phyloP scores from a whole-genome alignment of 2,888 invertebrate genomes.

The Yponomeuta malinellus region DNA sequence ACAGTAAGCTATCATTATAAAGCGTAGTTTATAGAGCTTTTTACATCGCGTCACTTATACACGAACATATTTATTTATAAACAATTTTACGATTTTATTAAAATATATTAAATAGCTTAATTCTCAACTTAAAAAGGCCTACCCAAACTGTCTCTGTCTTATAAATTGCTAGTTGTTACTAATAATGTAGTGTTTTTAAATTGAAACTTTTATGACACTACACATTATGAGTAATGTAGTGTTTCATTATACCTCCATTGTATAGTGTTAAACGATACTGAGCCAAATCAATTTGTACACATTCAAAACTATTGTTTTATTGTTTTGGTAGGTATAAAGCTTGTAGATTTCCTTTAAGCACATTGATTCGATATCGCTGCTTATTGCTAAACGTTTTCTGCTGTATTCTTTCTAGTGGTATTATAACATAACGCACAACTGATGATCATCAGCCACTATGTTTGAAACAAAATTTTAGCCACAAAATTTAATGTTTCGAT shows the following conservation, averaged over 20 bases:
- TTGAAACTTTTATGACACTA: too few species aligned
- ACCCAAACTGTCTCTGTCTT: not conserved
- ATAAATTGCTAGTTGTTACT: conserved; percentile 45
- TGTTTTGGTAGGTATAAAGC: not conserved
- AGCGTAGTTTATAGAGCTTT: conserved; percentile 28
- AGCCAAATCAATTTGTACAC: conserved; percentile 11
- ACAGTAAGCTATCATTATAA: conserved; percentile 35
- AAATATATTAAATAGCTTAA: not conserved
- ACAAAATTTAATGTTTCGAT: conserved; percentile 39
- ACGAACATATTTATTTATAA: conserved; percentile 13
- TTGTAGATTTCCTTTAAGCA: not conserved
- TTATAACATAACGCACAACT: conserved; percentile 29
- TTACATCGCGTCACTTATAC: not conserved
- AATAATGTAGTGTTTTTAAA: conserved; percentile 35
- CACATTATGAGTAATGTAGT: conserved; percentile 33
- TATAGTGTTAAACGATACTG: conserved; percentile 4
- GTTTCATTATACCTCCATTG: conserved; percentile 7
- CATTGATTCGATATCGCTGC: not conserved
- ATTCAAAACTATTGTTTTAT: not conserved
- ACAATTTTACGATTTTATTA: conserved; percentile 1
- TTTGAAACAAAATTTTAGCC: conserved; percentile 27
- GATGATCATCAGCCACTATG: conserved; percentile 41
- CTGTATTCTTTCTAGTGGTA: not conserved
- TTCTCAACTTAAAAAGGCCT: not conserved
- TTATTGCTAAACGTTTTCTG: not conserved